Evolutionary conservation across 2,888 invertebrate genomes (phyloP), one percentile per base, ranked within the genome.

Genomic region (Tetragonula carbonaria): DNA sequence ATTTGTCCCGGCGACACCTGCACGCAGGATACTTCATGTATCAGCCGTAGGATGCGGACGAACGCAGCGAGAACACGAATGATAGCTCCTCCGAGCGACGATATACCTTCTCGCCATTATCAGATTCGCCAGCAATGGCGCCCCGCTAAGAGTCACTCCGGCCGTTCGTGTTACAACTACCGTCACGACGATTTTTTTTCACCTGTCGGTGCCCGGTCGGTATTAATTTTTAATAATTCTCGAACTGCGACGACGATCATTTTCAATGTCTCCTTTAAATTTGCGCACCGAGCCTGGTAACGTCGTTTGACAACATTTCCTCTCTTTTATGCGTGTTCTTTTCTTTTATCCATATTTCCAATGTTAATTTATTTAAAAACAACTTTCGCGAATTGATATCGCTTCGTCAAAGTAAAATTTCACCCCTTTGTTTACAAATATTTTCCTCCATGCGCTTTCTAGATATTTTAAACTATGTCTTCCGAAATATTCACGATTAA

Each of bases 1-100:
- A 92, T 93, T 93, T 93, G 93, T 93, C 90, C 89, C 76, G 45
- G 91, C 90, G 92, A 93, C 93, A 93, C 93, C 93, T 93, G 93
- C 93, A 90, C 90, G 90, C 90, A 88, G 90, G 91, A 89, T 85
- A 87, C 88, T 90, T 91, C 88, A 91, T 91, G 91, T 90, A 91
- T 92, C 92, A 91, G 85, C 74, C 85, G 79, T 80, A 66, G 83
- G 85, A 78, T 78, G 82, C 78, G 76, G 77, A 73, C 80, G 76
- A 68, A 63, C 79, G 82, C 79, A 83, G 80, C 84, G 89, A 82
- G 87, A 88, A 90, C 82, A 86, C 90, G 86, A 87, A 88, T 80
- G 88, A 87, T 82, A 84, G 84, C 85, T 81, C 62, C 80, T 65
- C 74, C 72, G 73, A 50, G 76, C 65, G 73, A 66, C 85, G 88